A percentile compares a stretch with the other conserved stretches of the same genome.
These are phyloP conservation scores for Heterotis niloticus DNA, from an alignment of 2,113 vertebrate species.

Conservation along the genomic window DNA sequence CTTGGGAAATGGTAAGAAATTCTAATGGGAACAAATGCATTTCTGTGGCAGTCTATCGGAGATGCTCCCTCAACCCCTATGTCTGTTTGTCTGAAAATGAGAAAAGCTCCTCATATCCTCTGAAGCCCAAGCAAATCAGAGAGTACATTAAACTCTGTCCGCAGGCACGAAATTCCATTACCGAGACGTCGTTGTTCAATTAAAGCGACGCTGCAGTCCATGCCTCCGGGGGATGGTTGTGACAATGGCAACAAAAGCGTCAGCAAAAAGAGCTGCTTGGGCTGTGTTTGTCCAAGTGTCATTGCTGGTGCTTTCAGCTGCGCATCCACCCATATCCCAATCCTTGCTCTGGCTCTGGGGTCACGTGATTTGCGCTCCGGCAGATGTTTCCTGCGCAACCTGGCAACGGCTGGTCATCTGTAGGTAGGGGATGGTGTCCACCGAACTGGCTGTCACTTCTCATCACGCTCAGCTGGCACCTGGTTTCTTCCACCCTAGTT, in stretches of 20 bases:
- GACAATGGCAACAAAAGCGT: background rate
- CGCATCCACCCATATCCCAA: background rate
- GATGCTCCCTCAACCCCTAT: background rate
- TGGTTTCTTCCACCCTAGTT: conserved; percentile 12
- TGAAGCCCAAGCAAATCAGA: conserved; percentile 15
- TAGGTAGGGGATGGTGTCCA: background rate
- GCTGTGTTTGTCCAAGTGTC: background rate
- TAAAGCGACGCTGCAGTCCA: conserved; percentile 29
- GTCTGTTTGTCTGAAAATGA: conserved; percentile 2
- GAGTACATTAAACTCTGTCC: conserved; percentile 37
- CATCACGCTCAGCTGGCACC: background rate
- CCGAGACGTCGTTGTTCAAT: conserved; percentile 29
- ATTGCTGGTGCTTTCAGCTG: background rate
- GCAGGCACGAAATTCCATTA: conserved; percentile 36
- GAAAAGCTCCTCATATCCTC: background rate
- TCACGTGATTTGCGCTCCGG: background rate
- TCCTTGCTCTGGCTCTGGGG: background rate
- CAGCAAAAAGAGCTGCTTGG: background rate
- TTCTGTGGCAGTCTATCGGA: conserved; percentile 8
- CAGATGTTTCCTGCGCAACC: background rate
- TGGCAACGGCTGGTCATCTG: background rate
- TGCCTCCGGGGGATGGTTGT: conserved; percentile 18
- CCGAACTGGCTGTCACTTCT: background rate
- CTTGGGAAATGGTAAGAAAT: background rate
- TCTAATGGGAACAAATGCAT: conserved; percentile 1